Evolutionary conservation across 2,797 vertebrate genomes (phyloP).

Genomic region (Ptychadena robeensis): DNA sequence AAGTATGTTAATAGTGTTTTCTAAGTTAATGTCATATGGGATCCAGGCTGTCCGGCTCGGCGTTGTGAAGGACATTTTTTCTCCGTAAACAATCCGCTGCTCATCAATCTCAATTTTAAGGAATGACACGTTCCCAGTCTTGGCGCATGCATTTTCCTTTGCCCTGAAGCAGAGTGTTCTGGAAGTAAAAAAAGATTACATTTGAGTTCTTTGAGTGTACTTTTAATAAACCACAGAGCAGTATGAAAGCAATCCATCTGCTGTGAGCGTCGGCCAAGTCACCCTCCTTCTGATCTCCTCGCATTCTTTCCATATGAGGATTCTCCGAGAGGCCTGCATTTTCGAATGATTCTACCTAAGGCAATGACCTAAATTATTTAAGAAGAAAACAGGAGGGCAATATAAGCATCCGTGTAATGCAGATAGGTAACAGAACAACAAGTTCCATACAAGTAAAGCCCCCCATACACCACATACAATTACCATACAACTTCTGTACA

Average conservation of each 20-base stretch:
- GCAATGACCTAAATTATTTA: background rate
- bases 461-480: too few relatives aligned
- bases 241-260: constrained; percentile 33
- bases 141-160: background rate
- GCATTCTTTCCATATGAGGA: background rate
- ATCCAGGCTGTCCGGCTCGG: background rate
- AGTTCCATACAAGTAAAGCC: too few relatives aligned
- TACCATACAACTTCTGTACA: too few relatives aligned
- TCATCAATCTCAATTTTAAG: constrained; percentile 26
- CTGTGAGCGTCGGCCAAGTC: background rate
- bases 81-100: background rate
- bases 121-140: background rate
- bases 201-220: background rate
- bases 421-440: background rate
- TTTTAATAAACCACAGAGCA: background rate
- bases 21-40: background rate
- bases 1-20: background rate
- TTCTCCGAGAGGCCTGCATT: background rate
- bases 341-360: background rate
- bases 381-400: background rate
- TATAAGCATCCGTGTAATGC: background rate
- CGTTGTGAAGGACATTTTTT: constrained; percentile 12
- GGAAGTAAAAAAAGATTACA: constrained; percentile 8
- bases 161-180: background rate
- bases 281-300: background rate